Evolutionary conservation across 1,140 invertebrate genomes (phyloP).

Genomic region (Euglossa dilemma): DNA sequence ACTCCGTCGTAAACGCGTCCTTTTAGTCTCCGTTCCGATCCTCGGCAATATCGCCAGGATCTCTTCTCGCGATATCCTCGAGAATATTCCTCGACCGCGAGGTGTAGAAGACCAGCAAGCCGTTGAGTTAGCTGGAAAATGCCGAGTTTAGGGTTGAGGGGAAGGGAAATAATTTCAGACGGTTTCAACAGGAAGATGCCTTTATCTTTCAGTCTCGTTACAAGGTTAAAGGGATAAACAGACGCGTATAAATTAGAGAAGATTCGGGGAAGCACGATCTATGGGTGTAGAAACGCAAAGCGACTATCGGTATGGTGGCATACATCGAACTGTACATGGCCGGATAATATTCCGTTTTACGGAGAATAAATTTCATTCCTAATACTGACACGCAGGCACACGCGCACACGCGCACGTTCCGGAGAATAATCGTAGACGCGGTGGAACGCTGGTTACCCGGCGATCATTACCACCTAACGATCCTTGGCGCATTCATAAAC

Average conservation of each 20-base stretch:
- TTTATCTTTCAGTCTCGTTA: slow-evolving; percentile 13
- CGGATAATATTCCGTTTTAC: not conserved
- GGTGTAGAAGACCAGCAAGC: too few relatives aligned
- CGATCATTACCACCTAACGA: not conserved
- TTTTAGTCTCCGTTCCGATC: not conserved
- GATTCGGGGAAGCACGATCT: not conserved
- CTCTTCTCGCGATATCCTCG: too few relatives aligned
- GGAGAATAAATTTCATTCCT: not conserved
- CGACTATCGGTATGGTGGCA: not conserved
- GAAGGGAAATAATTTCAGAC: too few relatives aligned
- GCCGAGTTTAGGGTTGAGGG: too few relatives aligned
- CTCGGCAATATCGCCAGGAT: not conserved
- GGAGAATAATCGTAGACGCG: too few relatives aligned
- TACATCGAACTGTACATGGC: not conserved
- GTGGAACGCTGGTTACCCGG: not conserved
- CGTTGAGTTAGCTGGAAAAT: not conserved
- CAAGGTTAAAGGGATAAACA: not conserved
- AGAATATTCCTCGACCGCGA: too few relatives aligned
- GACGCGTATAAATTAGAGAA: not conserved
- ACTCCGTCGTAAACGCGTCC: not conserved
- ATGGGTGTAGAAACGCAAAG: not conserved
- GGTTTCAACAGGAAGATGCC: not conserved
- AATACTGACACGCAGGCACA: slow-evolving; percentile 11
- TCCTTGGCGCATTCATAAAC: too few relatives aligned
- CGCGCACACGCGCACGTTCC: not conserved